A percentile compares a stretch with the other conserved stretches of the same genome.
These are phyloP conservation scores for Phocoena sinus DNA, from an alignment of 2,113 vertebrate genomes.

Conservation along the genomic window DNA sequence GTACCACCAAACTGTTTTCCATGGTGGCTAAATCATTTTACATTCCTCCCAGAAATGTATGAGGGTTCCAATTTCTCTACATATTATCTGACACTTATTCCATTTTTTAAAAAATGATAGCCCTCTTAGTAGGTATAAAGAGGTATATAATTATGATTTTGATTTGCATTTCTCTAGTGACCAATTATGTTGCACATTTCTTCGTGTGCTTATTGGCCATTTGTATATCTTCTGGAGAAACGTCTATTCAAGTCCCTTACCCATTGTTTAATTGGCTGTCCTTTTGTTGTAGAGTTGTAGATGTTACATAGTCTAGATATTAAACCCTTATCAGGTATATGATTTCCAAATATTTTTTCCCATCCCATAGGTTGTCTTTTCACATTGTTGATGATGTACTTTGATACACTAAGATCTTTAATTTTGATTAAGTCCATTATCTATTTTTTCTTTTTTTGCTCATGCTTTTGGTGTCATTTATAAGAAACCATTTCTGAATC, in stretches of 20 bases:
- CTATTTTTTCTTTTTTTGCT: not conserved
- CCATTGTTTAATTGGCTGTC: not conserved
- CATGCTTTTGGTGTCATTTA: not conserved
- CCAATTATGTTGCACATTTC: not conserved
- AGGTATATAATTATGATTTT: not conserved
- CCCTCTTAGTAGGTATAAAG: not conserved
- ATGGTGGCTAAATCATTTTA: not conserved
- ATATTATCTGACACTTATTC: not conserved
- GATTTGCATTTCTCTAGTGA: not conserved
- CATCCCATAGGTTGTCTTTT: not conserved
- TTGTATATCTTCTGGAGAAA: not conserved
- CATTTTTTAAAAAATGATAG: not conserved
- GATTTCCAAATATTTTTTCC: not conserved
- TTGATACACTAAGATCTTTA: not conserved
- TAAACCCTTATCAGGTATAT: not conserved
- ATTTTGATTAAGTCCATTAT: not conserved
- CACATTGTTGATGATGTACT: not conserved
- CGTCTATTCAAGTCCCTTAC: not conserved
- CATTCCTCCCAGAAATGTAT: not conserved
- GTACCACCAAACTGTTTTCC: not conserved
- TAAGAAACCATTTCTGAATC: not conserved
- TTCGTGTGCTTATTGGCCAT: not conserved
- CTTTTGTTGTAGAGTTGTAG: not conserved
- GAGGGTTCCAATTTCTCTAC: not conserved
- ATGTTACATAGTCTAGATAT: not conserved